These are phyloP conservation scores for Abramis brama DNA, from an alignment of 2,113 vertebrate species.

Conservation along the genomic window DNA sequence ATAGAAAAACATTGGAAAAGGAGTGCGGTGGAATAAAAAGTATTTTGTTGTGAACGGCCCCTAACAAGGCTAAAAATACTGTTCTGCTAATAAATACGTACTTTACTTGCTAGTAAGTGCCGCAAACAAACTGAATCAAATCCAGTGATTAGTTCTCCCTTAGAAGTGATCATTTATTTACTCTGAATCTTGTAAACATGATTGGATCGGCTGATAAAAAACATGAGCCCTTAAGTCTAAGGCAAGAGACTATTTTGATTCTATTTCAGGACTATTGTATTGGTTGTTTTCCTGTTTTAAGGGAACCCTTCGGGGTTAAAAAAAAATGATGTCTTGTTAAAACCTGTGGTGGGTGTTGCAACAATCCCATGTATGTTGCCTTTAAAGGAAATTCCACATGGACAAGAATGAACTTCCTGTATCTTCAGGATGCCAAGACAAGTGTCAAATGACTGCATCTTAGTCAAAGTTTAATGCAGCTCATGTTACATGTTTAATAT, in stretches of 20 bases:
- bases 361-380: not conserved
- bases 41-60: too few species aligned
- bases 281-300: not conserved
- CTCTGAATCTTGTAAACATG: not conserved
- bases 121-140: not conserved
- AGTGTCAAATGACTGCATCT: not conserved
- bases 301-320: too few species aligned
- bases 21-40: too few species aligned
- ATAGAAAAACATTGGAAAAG: too few species aligned
- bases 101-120: not conserved
- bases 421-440: not conserved
- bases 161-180: not conserved
- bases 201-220: not conserved
- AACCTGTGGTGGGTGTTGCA: not conserved
- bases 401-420: conserved; percentile 7
- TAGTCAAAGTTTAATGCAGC: not conserved
- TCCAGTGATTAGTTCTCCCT: not conserved
- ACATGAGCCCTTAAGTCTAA: not conserved
- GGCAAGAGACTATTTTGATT: not conserved
- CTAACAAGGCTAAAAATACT: too few species aligned
- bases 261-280: not conserved
- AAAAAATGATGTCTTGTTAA: not conserved
- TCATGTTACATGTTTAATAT: not conserved
- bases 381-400: not conserved
- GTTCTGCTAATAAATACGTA: not conserved